Evolutionary conservation across 2,888 invertebrate species (phyloP).

Genomic region (Agonopterix arenella): DNA sequence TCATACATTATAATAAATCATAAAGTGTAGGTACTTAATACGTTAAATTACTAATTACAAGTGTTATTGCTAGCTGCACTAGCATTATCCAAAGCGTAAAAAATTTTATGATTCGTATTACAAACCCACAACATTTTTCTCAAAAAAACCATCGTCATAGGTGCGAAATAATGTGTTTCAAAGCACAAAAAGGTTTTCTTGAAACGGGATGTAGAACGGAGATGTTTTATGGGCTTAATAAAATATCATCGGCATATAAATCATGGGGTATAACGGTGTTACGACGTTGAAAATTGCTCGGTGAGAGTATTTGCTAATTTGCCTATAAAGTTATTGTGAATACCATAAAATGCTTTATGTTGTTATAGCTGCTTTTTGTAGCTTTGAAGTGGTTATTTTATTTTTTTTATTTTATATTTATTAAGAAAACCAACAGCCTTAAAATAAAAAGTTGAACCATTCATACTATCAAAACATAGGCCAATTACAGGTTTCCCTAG

Average conservation of each 20-base stretch:
- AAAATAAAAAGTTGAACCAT: no score
- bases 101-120: no score
- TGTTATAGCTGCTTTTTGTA: no score
- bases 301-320: conserved; percentile 35
- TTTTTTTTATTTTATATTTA: no score
- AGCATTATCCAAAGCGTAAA: no score
- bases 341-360: background rate
- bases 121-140: conserved; percentile 27
- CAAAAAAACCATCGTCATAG: conserved; percentile 39
- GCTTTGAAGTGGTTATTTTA: background rate
- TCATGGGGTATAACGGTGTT: conserved; percentile 45
- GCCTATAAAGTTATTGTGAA: conserved; percentile 19
- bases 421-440: no score
- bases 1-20: no score
- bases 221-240: conserved; percentile 59
- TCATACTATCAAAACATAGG: no score
- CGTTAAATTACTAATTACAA: no score
- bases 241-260: conserved; percentile 59
- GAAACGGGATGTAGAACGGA: conserved; percentile 26
- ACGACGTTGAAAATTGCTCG: conserved; percentile 39
- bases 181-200: conserved; percentile 42
- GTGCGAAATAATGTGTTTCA: conserved; percentile 38
- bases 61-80: no score
- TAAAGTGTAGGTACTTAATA: no score
- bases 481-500: no score